Percentiles rank a stretch among this genome's conserved stretches.
phyloP scores from a whole-genome alignment of 2,888 invertebrate genomes.

The Dinocampus coccinellae region DNA sequence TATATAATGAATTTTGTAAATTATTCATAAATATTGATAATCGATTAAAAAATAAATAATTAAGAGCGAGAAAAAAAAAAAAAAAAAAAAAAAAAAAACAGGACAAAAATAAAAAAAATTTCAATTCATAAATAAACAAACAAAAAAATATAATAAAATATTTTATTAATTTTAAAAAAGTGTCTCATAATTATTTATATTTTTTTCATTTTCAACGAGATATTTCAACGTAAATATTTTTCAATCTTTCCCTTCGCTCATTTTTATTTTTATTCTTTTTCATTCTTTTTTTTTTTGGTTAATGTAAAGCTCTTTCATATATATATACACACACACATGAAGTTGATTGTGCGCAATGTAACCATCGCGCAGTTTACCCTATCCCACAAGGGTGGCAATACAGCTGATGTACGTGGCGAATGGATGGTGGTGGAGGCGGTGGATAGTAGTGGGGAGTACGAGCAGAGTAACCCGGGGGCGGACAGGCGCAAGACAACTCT shows the following conservation, averaged over 20 bases:
- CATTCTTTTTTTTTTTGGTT: not conserved
- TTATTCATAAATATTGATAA: too few relatives aligned
- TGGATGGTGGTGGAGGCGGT: slow-evolving; percentile 23
- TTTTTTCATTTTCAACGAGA: not conserved
- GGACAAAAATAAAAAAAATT: too few relatives aligned
- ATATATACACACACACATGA: too few relatives aligned
- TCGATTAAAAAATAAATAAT: too few relatives aligned
- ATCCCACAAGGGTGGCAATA: slow-evolving; percentile 11
- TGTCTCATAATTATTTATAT: not conserved
- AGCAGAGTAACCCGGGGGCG: slow-evolving; percentile 51
- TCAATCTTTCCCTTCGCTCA: not conserved
- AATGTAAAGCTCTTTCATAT: not conserved
- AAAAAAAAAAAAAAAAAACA: too few relatives aligned
- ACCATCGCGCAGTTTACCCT: slow-evolving; percentile 17
- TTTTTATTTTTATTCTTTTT: not conserved
- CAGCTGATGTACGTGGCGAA: slow-evolving; percentile 16
- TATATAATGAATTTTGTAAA: too few relatives aligned
- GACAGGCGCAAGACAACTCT: slow-evolving; percentile 58
- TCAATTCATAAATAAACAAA: too few relatives aligned
- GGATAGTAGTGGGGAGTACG: slow-evolving; percentile 20
- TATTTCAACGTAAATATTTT: not conserved
- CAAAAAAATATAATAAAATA: too few relatives aligned
- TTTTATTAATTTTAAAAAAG: too few relatives aligned
- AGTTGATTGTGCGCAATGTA: not conserved
- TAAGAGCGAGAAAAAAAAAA: too few relatives aligned